phyloP scores from a whole-genome alignment of 2,797 vertebrate species.

The Limnodromus scolopaceus region DNA sequence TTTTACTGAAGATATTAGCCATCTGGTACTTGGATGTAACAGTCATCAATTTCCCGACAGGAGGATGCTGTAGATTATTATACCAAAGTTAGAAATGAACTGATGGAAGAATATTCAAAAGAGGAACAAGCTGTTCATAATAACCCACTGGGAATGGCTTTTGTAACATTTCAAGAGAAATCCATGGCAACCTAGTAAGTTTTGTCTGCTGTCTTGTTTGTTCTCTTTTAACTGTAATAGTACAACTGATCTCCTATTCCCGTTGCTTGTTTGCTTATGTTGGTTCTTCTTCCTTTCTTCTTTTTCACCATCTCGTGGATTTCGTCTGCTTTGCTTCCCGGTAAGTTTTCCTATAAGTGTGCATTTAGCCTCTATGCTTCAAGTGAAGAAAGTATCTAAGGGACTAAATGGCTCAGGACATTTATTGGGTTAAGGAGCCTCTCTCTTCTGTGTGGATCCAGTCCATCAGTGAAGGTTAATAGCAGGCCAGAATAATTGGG shows the following conservation, averaged over 20 bases:
- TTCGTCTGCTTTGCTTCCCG: conserved; percentile 8
- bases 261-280: conserved; percentile 4
- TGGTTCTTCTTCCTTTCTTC: conserved; percentile 28
- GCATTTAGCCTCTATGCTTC: neutral
- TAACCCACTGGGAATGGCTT: conserved; percentile 90
- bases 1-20: neutral
- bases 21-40: neutral
- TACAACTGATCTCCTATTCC: neutral
- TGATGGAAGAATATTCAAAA: conserved; percentile 77
- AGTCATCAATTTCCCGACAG: conserved; percentile 69
- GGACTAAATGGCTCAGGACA: neutral
- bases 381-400: neutral
- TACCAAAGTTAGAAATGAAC: conserved; percentile 74
- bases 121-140: conserved; percentile 76
- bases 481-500: neutral
- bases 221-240: neutral
- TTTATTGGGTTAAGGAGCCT: neutral
- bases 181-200: conserved; percentile 92
- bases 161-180: conserved; percentile 90
- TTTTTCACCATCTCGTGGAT: neutral
- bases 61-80: conserved; percentile 93
- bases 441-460: neutral
- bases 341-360: neutral
- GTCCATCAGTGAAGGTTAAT: neutral
- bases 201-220: neutral